These are phyloP conservation scores for Temnothorax rugatulus DNA, from an alignment of 2,888 invertebrate genomes.

Conservation along the genomic window DNA sequence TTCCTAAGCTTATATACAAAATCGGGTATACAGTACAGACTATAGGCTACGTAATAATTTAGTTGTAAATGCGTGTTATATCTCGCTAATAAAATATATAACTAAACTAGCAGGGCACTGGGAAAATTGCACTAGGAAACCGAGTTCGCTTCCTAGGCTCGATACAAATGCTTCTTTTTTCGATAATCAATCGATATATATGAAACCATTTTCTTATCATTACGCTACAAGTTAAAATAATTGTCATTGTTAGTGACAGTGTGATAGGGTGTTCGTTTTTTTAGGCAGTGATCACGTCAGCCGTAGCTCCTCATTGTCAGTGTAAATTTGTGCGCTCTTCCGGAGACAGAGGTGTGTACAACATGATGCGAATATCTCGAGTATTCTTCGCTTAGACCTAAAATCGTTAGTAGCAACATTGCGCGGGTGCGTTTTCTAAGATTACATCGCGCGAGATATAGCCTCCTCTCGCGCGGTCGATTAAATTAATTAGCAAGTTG, in stretches of 20 bases:
- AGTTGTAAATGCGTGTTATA: conserved; percentile 17
- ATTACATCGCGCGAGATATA: neutral
- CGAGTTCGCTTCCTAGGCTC: conserved; percentile 3
- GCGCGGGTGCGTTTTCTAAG: conserved; percentile 31
- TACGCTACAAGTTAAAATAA: conserved; percentile 30
- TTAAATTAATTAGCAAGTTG: conserved; percentile 19
- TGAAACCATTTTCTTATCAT: conserved; percentile 1
- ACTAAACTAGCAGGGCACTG: conserved; percentile 31
- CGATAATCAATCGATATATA: neutral
- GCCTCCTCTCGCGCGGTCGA: neutral
- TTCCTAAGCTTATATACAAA: conserved; percentile 50
- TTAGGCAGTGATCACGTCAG: conserved; percentile 51
- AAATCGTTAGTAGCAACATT: conserved; percentile 18
- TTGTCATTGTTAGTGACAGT: conserved; percentile 7
- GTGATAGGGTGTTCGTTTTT: conserved; percentile 38
- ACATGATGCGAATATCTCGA: conserved; percentile 15
- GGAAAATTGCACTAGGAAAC: conserved; percentile 14
- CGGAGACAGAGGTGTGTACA: conserved; percentile 22
- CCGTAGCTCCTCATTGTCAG: conserved; percentile 5
- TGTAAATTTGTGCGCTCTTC: conserved; percentile 40
- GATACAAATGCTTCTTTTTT: neutral
- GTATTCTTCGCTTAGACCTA: conserved; percentile 40
- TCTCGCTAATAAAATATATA: conserved; percentile 35
- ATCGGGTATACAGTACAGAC: conserved; percentile 35
- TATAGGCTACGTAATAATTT: conserved; percentile 48